phyloP scores from a whole-genome alignment of 2,888 invertebrate genomes.

The Cosmia pyralina region DNA sequence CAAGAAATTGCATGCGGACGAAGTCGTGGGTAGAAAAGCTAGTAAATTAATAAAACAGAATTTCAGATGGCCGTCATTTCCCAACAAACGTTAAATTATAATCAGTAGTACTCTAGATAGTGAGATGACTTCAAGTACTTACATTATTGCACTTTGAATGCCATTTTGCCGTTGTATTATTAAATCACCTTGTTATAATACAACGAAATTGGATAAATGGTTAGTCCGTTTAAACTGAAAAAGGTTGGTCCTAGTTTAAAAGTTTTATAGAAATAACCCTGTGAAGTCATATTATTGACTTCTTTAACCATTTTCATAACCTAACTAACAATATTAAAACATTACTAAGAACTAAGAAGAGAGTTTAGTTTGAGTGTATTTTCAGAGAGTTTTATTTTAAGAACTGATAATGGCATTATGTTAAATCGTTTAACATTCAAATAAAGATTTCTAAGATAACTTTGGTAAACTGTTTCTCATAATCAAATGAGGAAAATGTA shows the following conservation, averaged over 20 bases:
- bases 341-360: too few species aligned
- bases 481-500: neutral
- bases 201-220: neutral
- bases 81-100: neutral
- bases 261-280: neutral
- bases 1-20: too few species aligned
- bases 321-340: neutral
- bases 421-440: conserved; percentile 1
- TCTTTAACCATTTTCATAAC: neutral
- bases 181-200: too few species aligned
- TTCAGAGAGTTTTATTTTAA: too few species aligned
- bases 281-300: neutral
- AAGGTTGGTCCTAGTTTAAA: too few species aligned
- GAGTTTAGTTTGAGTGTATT: too few species aligned
- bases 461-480: neutral
- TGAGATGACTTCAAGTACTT: conserved; percentile 2
- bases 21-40: too few species aligned
- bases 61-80: neutral
- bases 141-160: neutral
- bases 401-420: conserved; percentile 4
- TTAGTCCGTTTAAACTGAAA: too few species aligned
- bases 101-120: neutral
- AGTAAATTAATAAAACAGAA: too few species aligned
- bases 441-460: neutral
- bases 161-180: too few species aligned